A percentile compares a stretch with the other conserved stretches of the same genome.
Evolutionary conservation across 2,113 vertebrate species (phyloP).

Genomic region (Puma concolor): DNA sequence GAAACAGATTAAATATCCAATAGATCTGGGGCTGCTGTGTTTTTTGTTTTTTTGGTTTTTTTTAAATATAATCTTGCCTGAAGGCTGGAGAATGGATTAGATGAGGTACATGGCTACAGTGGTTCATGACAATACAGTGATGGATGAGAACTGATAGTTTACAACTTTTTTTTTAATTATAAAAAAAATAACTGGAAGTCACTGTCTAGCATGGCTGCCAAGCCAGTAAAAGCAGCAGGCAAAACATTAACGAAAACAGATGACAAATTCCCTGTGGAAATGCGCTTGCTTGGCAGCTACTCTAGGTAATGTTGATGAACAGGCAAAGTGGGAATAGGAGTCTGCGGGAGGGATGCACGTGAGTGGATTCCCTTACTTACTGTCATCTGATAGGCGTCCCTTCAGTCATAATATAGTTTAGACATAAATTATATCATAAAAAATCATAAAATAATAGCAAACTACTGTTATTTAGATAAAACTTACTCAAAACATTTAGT

Average conservation of each 20-base stretch:
- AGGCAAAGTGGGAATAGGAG: not conserved
- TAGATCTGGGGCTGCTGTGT: not conserved
- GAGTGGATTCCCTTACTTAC: not conserved
- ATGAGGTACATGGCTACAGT: not conserved
- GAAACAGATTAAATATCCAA: slow-evolving; percentile 34
- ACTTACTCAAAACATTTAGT: not conserved
- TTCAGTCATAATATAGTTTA: not conserved
- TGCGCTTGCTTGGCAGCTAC: not conserved
- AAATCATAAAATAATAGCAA: not conserved
- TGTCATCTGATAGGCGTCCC: not conserved
- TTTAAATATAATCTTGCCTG: not conserved
- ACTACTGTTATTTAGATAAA: not conserved
- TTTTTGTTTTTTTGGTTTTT: not conserved
- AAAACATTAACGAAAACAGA: slow-evolving; percentile 67
- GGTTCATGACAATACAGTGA: slow-evolving; percentile 44
- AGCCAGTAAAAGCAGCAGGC: slow-evolving; percentile 47
- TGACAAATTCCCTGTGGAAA: slow-evolving; percentile 49
- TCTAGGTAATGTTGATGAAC: not conserved
- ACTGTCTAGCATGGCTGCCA: slow-evolving; percentile 34
- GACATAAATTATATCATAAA: not conserved
- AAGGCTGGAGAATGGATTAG: slow-evolving; percentile 11
- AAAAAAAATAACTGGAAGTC: slow-evolving; percentile 48
- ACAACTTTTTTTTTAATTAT: slow-evolving; percentile 59
- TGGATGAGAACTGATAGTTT: slow-evolving; percentile 57
- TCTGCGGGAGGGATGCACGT: fast-evolving